Percentiles rank a stretch among this genome's conserved stretches.
Evolutionary conservation across 30 jellyfish, hydroid and myxozoan species (phyloP).

Genomic region (Hydractinia echinata): DNA sequence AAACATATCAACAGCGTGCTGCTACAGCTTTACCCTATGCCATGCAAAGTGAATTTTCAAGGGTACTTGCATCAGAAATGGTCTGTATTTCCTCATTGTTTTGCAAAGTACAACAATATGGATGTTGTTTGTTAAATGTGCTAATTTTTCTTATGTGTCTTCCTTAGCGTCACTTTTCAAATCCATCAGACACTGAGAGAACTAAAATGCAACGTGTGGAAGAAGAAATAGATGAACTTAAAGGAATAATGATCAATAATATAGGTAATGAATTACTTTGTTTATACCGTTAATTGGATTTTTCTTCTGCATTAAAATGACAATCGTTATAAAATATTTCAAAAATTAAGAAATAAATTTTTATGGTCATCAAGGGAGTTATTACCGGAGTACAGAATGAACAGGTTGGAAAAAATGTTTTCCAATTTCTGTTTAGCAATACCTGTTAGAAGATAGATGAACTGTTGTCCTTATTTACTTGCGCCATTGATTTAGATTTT

Average conservation of each 20-base stretch:
- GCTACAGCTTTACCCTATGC: constrained; percentile 91
- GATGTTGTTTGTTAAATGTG: background rate
- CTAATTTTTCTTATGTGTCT: background rate
- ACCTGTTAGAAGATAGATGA: too few species aligned
- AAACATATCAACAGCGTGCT: constrained; percentile 64
- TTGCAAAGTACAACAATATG: too few species aligned
- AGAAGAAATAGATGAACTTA: constrained; percentile 80
- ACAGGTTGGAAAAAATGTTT: too few species aligned
- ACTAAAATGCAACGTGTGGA: constrained; percentile 64
- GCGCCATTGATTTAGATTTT: too few species aligned
- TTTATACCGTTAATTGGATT: background rate
- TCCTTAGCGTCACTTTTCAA: constrained; percentile 23
- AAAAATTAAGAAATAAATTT: too few species aligned
- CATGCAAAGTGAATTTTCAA: constrained; percentile 94
- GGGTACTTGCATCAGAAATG: constrained; percentile 84
- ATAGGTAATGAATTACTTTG: constrained; percentile 47
- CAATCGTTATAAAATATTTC: too few species aligned
- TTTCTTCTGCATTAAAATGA: too few species aligned
- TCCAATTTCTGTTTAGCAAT: too few species aligned
- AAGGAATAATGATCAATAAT: constrained; percentile 81
- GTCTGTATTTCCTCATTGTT: constrained; percentile 40
- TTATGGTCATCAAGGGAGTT: too few species aligned
- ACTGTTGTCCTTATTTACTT: too few species aligned
- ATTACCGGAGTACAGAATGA: too few species aligned
- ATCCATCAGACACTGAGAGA: constrained; percentile 49